Base-by-base conservation (phyloP, 2,888 invertebrate genomes). In the Fragum fragum region DNA sequence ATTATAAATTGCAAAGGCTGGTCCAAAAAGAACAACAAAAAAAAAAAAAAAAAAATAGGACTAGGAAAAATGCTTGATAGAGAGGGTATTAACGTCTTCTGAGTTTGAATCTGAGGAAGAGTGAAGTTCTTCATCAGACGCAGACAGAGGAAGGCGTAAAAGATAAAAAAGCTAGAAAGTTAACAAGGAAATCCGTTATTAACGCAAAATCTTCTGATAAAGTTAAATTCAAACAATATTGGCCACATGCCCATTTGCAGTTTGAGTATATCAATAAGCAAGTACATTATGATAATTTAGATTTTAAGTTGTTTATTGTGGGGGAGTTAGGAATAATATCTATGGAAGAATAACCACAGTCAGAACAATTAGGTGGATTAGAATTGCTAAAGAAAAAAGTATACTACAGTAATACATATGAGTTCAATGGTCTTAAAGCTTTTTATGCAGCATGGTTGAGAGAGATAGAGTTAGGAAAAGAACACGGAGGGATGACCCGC, bases 371-470 rank as follows among this genome's bases (percentile, higher is more conserved):
- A 7, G 26, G 57, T 9, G 5, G 57, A 14, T n/a, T 57, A 11
- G 57, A 57, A 14, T 57, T 57, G 3, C 14, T 57, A 5, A 57
- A 26, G 57, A 57, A 57, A 57, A 23, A 21, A 3, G 23, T 26
- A 5, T 57, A 57, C 14, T 57, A 57, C 23, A 26, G 26, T 23
- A 26, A 26, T 14, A 57, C 57, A 26, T 57, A 57, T 57, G 57
- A 57, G 23, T 57, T 57, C 14, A 14, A 9, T 57, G 57, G 57
- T n/a, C 14, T 57, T 3, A 57, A 57, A 23, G 21, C 57, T 23
- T 57, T 57, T 57, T 57, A 57, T 23, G 57, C 57, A 7, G 57
- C 57, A 6, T 57, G 57, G 57, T 57, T 57, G 57, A 11, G 57
- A 14, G 57, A 57, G 14, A 57, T 57, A 18, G 57, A 57, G 14